phyloP scores from a whole-genome alignment of 1,140 invertebrate species.

The Microvelia longipes region DNA sequence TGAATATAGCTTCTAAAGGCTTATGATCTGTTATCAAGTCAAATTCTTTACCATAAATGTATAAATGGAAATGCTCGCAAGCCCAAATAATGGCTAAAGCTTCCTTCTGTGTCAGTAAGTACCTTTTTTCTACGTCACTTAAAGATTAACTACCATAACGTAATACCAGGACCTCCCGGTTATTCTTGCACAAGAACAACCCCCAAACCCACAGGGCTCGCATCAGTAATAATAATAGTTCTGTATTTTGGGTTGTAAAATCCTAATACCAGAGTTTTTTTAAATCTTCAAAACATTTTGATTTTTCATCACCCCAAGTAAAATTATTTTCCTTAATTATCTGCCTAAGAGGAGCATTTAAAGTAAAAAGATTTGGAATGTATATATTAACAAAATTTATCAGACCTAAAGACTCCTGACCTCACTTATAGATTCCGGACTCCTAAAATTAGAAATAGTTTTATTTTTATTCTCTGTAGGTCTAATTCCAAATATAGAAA shows the following conservation, averaged over 20 bases:
- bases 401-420: not conserved
- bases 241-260: conserved; percentile 11
- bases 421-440: not conserved
- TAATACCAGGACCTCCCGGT: conserved; percentile 9
- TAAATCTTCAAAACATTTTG: conserved; percentile 11
- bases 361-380: not conserved
- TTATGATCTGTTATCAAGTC: not conserved
- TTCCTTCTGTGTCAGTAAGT: conserved; percentile 18
- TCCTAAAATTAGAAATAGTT: not conserved
- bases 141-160: conserved; percentile 22
- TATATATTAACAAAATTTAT: not conserved
- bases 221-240: conserved; percentile 23
- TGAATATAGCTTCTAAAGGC: not conserved
- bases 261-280: conserved; percentile 16
- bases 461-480: not conserved
- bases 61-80: not conserved
- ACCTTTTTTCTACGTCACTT: conserved; percentile 21
- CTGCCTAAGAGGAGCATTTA: not conserved
- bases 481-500: not conserved
- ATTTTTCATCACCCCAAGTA: not conserved
- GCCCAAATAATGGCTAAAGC: not conserved
- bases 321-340: not conserved
- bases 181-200: conserved; percentile 20
- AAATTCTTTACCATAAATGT: not conserved
- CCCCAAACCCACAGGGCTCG: conserved; percentile 22